Evolutionary conservation across 2,797 vertebrate genomes (phyloP).

Genomic region (Phoebastria nigripes): DNA sequence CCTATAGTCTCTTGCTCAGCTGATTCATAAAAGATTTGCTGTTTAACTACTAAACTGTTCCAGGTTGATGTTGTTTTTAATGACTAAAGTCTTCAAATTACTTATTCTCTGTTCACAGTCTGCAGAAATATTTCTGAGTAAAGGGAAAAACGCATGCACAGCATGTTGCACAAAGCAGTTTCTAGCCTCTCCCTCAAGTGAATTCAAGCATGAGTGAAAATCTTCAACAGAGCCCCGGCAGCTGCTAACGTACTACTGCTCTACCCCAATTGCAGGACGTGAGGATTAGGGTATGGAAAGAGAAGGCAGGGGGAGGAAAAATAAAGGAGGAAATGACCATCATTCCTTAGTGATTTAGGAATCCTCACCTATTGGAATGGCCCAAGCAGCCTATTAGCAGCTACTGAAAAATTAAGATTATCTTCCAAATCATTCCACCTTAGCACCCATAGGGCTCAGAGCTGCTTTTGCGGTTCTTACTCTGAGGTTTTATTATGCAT

Average conservation of each 20-base stretch:
- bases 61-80: neutral
- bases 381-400: neutral
- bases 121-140: neutral
- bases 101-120: neutral
- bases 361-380: neutral
- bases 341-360: neutral
- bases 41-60: constrained; percentile 2
- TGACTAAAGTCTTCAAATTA: neutral
- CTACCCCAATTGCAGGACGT: neutral
- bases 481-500: neutral
- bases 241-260: neutral
- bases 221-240: neutral
- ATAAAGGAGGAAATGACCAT: neutral
- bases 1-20: neutral
- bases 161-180: neutral
- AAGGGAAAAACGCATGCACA: neutral
- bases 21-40: constrained; percentile 9
- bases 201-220: neutral
- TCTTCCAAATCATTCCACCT: neutral
- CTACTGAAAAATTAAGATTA: neutral
- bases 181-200: neutral
- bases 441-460: neutral
- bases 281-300: neutral
- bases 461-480: neutral
- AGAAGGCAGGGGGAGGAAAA: neutral